These are phyloP conservation scores for Oligia strigilis DNA, from an alignment of 2,888 invertebrate genomes.

Conservation along the genomic window DNA sequence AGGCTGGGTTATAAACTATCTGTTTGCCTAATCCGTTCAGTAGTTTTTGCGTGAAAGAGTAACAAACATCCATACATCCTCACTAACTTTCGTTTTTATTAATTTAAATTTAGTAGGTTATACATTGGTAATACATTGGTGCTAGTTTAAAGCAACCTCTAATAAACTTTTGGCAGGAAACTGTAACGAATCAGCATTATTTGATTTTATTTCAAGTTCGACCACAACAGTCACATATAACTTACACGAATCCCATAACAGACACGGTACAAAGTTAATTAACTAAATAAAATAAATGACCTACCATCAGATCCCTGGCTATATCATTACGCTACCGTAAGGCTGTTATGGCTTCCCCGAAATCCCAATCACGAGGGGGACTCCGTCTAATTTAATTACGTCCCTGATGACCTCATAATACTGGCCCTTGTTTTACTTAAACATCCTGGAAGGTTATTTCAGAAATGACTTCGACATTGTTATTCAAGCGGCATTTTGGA, in stretches of 20 bases:
- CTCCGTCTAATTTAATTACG: constrained; percentile 83
- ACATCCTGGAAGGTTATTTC: constrained; percentile 67
- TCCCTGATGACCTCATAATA: constrained; percentile 82
- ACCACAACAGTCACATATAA: background rate
- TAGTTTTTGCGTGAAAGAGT: too few relatives aligned
- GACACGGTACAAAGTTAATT: constrained; percentile 19
- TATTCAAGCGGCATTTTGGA: constrained; percentile 58
- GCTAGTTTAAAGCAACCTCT: too few relatives aligned
- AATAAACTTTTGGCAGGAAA: too few relatives aligned
- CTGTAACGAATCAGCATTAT: too few relatives aligned
- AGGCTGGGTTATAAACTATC: too few relatives aligned
- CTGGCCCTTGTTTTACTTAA: constrained; percentile 70
- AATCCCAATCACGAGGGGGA: constrained; percentile 72
- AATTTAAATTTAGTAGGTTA: too few relatives aligned
- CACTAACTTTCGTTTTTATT: too few relatives aligned
- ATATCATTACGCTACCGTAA: constrained; percentile 49
- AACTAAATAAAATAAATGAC: constrained; percentile 49
- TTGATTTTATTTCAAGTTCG: background rate
- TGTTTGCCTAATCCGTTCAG: too few relatives aligned
- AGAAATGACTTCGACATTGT: constrained; percentile 76
- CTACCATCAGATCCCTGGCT: constrained; percentile 37
- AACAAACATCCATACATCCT: too few relatives aligned
- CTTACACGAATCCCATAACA: background rate
- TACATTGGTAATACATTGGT: background rate
- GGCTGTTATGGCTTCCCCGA: constrained; percentile 50